Percentiles rank a stretch among this genome's conserved stretches.
Evolutionary conservation across 2,113 vertebrate species (phyloP).

Genomic region (Esox niger): DNA sequence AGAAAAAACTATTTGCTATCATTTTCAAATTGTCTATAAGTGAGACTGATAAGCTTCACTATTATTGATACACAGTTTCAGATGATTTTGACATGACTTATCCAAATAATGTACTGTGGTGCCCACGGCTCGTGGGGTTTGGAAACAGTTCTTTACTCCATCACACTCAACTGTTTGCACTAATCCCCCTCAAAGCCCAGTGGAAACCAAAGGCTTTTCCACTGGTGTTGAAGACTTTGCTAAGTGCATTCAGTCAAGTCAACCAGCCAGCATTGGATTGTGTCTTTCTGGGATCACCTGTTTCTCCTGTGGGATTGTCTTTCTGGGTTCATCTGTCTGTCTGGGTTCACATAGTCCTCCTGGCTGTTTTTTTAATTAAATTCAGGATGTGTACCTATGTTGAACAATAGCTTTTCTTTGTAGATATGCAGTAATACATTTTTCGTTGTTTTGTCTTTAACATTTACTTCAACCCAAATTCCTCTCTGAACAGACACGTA

Average conservation of each 20-base stretch:
- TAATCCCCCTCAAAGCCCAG: conserved; percentile 10
- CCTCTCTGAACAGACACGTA: conserved; percentile 9
- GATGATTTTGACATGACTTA: conserved; percentile 22
- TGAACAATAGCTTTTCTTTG: background rate
- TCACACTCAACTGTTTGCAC: conserved; percentile 18
- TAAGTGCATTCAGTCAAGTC: background rate
- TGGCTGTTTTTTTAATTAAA: conserved; percentile 39
- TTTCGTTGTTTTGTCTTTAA: background rate
- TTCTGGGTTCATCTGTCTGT: background rate
- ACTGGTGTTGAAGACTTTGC: too few relatives aligned
- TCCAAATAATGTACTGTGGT: too few relatives aligned
- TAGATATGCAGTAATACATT: background rate
- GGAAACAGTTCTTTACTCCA: conserved; percentile 51
- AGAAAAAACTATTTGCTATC: too few relatives aligned
- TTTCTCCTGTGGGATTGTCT: background rate
- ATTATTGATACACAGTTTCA: background rate
- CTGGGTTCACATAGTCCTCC: background rate
- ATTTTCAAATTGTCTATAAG: too few relatives aligned
- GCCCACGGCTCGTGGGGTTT: too few relatives aligned
- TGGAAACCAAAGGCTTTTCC: background rate
- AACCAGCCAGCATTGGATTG: background rate
- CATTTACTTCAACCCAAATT: background rate
- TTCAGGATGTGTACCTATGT: background rate
- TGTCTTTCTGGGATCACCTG: background rate
- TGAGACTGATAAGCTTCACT: too few relatives aligned